These are phyloP conservation scores for Lutraria lutraria DNA, from an alignment of 2,888 invertebrate species.

Conservation along the genomic window DNA sequence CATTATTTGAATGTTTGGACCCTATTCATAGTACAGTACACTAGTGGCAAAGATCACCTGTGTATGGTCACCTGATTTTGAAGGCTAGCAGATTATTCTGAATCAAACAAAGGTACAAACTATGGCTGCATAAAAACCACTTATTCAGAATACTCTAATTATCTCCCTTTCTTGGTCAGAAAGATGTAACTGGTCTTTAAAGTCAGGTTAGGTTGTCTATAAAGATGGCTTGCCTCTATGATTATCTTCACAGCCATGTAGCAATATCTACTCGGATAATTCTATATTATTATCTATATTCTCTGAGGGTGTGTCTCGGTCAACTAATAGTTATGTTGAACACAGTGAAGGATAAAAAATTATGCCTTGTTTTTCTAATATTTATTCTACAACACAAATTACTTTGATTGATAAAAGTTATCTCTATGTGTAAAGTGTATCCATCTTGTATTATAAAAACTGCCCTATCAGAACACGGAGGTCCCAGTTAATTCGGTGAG, in stretches of 20 bases:
- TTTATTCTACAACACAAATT: not conserved
- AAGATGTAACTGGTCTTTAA: too few species aligned
- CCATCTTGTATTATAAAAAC: conserved; percentile 30
- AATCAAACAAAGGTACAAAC: too few species aligned
- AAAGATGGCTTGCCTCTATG: too few species aligned
- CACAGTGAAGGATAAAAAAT: not conserved
- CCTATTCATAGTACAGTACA: too few species aligned
- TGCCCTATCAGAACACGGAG: conserved; percentile 57
- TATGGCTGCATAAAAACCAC: too few species aligned
- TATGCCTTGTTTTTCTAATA: not conserved
- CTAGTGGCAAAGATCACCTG: too few species aligned
- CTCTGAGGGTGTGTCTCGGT: not conserved
- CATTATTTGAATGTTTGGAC: too few species aligned
- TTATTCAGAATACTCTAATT: too few species aligned
- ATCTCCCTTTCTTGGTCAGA: too few species aligned
- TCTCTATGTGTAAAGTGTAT: not conserved
- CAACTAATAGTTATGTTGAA: not conserved
- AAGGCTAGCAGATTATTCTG: too few species aligned
- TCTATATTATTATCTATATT: not conserved
- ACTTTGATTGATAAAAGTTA: not conserved
- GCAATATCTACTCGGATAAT: not conserved
- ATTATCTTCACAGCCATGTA: not conserved
- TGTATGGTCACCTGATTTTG: too few species aligned
- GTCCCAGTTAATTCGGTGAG: conserved; percentile 64
- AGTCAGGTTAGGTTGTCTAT: too few species aligned